Conservation (phyloP, 2,888 invertebrate species). For the Phaedon cochleariae region DNA sequence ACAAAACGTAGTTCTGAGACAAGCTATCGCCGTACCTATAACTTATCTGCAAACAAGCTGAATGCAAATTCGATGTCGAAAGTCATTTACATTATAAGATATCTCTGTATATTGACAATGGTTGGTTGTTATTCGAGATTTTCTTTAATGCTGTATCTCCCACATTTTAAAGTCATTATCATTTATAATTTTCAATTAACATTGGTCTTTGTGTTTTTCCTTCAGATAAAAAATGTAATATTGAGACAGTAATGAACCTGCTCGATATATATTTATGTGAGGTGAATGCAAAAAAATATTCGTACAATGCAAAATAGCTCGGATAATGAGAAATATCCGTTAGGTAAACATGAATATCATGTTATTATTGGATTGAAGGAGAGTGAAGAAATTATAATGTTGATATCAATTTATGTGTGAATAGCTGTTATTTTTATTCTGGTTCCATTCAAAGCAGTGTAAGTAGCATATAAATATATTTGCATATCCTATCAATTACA, state of each 20-base stretch:
- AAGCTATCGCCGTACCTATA: conserved; percentile 1
- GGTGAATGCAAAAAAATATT: background rate
- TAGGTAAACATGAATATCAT: background rate
- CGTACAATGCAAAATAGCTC: background rate
- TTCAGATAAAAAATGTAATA: background rate
- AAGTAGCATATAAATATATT: background rate
- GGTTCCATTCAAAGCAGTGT: background rate
- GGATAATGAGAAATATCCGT: conserved; percentile 2
- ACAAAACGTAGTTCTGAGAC: conserved; percentile 2
- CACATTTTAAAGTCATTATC: conserved; percentile 12
- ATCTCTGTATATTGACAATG: conserved; percentile 13
- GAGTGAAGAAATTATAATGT: conserved; percentile 11
- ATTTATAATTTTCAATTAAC: conserved; percentile 17
- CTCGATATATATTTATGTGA: background rate
- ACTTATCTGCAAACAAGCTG: conserved; percentile 1
- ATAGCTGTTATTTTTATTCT: background rate
- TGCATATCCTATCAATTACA: background rate
- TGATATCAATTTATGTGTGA: conserved; percentile 17
- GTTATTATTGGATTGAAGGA: too few relatives aligned
- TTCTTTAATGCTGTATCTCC: conserved; percentile 15
- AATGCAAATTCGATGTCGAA: conserved; percentile 12
- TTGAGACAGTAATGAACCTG: conserved; percentile 13
- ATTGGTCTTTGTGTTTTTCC: background rate
- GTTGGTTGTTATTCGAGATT: conserved; percentile 1
- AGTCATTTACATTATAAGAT: conserved; percentile 3